A percentile compares a stretch with the other conserved stretches of the same genome.
These are phyloP conservation scores for Pseudomyrmex dendroicus DNA, from an alignment of 1,140 invertebrate genomes.

Conservation along the genomic window DNA sequence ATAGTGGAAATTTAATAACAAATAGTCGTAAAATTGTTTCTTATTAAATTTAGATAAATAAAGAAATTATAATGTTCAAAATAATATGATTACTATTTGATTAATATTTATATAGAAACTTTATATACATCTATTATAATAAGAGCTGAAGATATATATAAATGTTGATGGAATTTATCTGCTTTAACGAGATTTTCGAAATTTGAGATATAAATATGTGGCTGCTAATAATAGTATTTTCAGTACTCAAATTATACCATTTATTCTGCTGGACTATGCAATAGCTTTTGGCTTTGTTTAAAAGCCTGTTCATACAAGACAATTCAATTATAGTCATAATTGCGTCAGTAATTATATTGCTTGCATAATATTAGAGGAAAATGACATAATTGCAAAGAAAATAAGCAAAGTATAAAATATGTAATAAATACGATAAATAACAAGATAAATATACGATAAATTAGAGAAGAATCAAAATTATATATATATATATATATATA, in stretches of 20 bases:
- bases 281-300: constrained; percentile 10
- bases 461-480: not conserved
- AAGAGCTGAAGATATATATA: not conserved
- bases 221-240: not conserved
- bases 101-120: too few species aligned
- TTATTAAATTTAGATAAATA: too few species aligned
- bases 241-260: constrained; percentile 14
- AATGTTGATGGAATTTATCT: not conserved
- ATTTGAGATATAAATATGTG: constrained; percentile 14
- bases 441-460: not conserved
- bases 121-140: too few species aligned
- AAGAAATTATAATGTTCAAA: not conserved
- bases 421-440: not conserved
- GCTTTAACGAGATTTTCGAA: constrained; percentile 29
- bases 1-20: not conserved
- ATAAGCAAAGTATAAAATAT: not conserved
- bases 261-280: not conserved
- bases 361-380: not conserved
- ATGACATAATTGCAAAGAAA: constrained; percentile 2
- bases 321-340: constrained; percentile 18
- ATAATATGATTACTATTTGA: too few species aligned
- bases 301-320: constrained; percentile 22
- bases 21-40: too few species aligned
- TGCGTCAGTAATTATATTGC: not conserved
- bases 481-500: too few species aligned